Percentiles rank a stretch among this genome's conserved stretches.
These are phyloP conservation scores for Camponotus vicinus DNA, from an alignment of 1,140 invertebrate species.

Conservation along the genomic window DNA sequence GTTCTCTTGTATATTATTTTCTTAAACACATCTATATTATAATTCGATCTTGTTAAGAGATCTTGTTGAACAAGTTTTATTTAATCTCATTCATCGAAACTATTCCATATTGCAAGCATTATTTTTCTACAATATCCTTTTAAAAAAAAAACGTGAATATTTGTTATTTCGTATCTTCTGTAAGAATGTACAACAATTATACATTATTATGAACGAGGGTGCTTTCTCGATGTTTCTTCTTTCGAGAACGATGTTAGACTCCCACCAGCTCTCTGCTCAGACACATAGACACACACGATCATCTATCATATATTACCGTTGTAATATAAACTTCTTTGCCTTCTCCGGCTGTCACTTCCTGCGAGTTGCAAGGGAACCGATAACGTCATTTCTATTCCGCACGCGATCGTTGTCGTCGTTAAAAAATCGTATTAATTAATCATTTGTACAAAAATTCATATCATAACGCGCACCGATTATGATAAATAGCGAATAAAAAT, in stretches of 20 bases:
- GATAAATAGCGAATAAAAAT: neutral
- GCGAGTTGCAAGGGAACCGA: neutral
- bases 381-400: constrained; percentile 5
- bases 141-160: neutral
- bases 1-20: no score
- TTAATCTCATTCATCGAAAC: no score
- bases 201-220: constrained; percentile 46
- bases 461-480: neutral
- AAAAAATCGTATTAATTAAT: neutral
- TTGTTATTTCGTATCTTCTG: neutral
- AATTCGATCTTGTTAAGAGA: no score
- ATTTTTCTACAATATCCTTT: neutral
- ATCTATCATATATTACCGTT: constrained; percentile 13
- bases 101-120: no score
- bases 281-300: constrained; percentile 19
- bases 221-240: constrained; percentile 43
- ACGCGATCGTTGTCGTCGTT: neutral
- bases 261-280: neutral
- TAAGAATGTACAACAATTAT: constrained; percentile 11
- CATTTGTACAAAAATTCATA: neutral
- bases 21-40: no score
- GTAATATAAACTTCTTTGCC: constrained; percentile 64
- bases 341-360: constrained; percentile 46
- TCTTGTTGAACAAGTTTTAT: no score
- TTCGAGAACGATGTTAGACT: neutral